Base-by-base conservation (phyloP, 2,113 vertebrate species). In the Pampusana beccarii region DNA sequence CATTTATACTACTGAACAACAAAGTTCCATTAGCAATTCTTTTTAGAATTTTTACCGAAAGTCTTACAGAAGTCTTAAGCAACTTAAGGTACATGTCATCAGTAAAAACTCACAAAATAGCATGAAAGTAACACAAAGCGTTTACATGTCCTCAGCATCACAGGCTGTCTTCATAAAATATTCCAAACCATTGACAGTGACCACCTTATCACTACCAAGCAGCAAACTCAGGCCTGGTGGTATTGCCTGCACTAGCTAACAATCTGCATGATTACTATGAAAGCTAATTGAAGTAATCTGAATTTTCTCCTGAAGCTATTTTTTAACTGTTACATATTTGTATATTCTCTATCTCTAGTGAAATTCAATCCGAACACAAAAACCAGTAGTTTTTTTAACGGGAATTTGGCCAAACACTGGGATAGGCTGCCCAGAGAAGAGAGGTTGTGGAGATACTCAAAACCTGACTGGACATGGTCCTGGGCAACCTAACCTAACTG, bases 1-100 rank as follows among this genome's bases (percentile, higher is more conserved):
- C 25, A 83, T 78, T 93, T 66, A 62, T 66, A 78, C 64, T 87
- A 67, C 60, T 78, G 77, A 97, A 94, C 25, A 77, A 57, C 25
- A 77, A 57, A 74, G 36, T 60, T 60, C 31, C 67, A 60, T 67
- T 92, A 90, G 92, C 44, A 93, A 88, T 83, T 96, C 28, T 72
- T 71, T 95, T 89, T 88, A 44, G 16, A 89, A 73, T 77, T 89
- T 88, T 74, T 64, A 93, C 4, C 31, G n/a, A 61, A 75, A 78
- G 51, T 13, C 64, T 48, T 91, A 83, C 34, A 84, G 91, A 86
- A 73, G 31, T 8, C 33, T 46, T 51, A 44, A 83, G 26, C 6
- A 90, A 91, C 54, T 67, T 48, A 75, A 4, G 19, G 53, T 50
- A 73, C 1, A 10, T 5, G 2, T 20, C 24, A 60, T 46, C 50